These are phyloP conservation scores for Palythoa grandis DNA, from an alignment of 92 coral and sea anemone species.

Conservation along the genomic window DNA sequence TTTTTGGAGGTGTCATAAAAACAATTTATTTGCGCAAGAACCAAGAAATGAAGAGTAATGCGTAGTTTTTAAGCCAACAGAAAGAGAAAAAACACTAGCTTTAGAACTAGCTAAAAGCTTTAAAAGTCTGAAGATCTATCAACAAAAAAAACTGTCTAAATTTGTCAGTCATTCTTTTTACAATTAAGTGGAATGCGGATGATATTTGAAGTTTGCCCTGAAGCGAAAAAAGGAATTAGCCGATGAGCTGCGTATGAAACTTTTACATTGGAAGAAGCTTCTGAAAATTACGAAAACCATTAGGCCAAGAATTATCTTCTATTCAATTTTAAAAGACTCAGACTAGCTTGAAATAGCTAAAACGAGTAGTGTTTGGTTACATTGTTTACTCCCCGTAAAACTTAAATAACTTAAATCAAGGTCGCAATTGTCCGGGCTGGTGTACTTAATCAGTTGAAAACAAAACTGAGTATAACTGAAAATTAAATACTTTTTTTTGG, in stretches of 20 bases:
- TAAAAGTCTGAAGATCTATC: neutral
- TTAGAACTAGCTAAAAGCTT: too few relatives aligned
- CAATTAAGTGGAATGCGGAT: constrained; percentile 14
- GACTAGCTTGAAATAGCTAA: constrained; percentile 1
- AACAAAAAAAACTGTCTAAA: neutral
- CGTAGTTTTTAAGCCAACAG: too few relatives aligned
- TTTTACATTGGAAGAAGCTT: neutral
- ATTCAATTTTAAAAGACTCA: neutral
- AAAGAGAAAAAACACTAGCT: too few relatives aligned
- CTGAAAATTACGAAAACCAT: neutral
- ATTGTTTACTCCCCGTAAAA: neutral
- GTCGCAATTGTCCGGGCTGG: neutral
- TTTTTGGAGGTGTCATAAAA: neutral
- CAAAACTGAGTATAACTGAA: neutral
- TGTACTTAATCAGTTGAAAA: neutral
- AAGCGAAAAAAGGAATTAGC: neutral
- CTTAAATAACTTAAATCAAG: neutral
- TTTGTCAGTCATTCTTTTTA: neutral
- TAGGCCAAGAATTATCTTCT: neutral
- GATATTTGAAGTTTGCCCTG: neutral
- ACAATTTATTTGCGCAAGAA: neutral
- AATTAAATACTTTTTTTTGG: neutral
- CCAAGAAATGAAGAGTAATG: neutral
- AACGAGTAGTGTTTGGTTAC: constrained; percentile 5
- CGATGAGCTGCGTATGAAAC: neutral